Evolutionary conservation across 2,113 vertebrate species (phyloP).

Genomic region (Ascaphus truei): DNA sequence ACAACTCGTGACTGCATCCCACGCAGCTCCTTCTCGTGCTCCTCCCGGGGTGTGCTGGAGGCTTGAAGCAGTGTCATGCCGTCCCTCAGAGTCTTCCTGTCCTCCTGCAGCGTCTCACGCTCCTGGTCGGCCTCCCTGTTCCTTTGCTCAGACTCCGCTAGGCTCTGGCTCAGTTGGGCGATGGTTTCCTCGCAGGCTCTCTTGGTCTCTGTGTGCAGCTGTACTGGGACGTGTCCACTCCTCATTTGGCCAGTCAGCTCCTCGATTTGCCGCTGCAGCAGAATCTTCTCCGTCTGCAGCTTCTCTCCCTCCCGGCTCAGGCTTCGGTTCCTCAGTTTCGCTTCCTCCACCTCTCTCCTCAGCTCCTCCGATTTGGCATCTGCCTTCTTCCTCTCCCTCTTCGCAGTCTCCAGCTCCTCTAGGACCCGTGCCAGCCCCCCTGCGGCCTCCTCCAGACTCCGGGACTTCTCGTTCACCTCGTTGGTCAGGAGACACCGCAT

Average conservation of each 20-base stretch:
- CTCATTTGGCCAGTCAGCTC: slow-evolving; percentile 71
- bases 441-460: slow-evolving; percentile 67
- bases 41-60: slow-evolving; percentile 59
- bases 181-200: slow-evolving; percentile 61
- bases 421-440: slow-evolving; percentile 66
- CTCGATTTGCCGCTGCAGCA: slow-evolving; percentile 76
- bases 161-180: slow-evolving; percentile 75
- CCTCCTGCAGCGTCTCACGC: slow-evolving; percentile 64
- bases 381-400: slow-evolving; percentile 1
- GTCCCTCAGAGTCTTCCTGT: slow-evolving; percentile 65
- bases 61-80: slow-evolving; percentile 58
- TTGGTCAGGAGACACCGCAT: slow-evolving; percentile 79
- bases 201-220: slow-evolving; percentile 73
- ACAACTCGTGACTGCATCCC: slow-evolving; percentile 56
- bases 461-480: slow-evolving; percentile 78
- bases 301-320: slow-evolving; percentile 77
- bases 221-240: slow-evolving; percentile 70
- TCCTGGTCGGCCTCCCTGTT: slow-evolving; percentile 70
- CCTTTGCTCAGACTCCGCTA: slow-evolving; percentile 71
- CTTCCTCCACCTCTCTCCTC: slow-evolving; percentile 66
- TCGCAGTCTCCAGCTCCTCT: slow-evolving; percentile 46
- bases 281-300: slow-evolving; percentile 62
- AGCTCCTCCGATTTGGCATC: slow-evolving; percentile 56
- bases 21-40: slow-evolving; percentile 61
- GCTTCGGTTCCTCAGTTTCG: slow-evolving; percentile 69